phyloP scores from a whole-genome alignment of 92 coral and sea anemone species.

The Diadumene lineata region DNA sequence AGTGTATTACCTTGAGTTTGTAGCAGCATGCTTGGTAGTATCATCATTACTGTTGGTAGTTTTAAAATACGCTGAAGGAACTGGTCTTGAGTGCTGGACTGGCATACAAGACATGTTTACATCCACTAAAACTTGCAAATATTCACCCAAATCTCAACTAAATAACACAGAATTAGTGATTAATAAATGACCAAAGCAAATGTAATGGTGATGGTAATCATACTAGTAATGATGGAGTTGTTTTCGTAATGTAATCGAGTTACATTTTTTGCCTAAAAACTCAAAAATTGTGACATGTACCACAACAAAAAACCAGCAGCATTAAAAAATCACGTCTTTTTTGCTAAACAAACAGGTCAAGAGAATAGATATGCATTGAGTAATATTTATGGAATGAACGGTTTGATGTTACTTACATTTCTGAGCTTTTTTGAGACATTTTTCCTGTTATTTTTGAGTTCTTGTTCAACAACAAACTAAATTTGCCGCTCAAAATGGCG shows the following conservation, averaged over 20 bases:
- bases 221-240: too few species aligned
- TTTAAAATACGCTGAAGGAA: background rate
- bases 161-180: too few species aligned
- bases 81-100: background rate
- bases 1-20: background rate
- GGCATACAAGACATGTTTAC: background rate
- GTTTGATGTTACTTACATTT: conserved; percentile 4
- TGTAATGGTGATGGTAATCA: too few species aligned
- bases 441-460: background rate
- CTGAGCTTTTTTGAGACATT: background rate
- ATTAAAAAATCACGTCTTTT: too few species aligned
- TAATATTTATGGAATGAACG: background rate
- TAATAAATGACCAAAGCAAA: too few species aligned
- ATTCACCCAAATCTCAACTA: too few species aligned
- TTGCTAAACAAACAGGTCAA: background rate
- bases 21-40: background rate
- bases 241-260: background rate
- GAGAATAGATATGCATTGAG: background rate
- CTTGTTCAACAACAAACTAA: conserved; percentile 19
- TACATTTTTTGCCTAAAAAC: background rate
- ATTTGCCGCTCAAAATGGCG: conserved; percentile 45
- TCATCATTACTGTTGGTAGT: background rate
- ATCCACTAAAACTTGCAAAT: too few species aligned
- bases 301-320: background rate
- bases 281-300: background rate